Percentiles rank a stretch among this genome's conserved stretches.
Conservation (phyloP, 2,888 invertebrate genomes). For the Craniophora ligustri region DNA sequence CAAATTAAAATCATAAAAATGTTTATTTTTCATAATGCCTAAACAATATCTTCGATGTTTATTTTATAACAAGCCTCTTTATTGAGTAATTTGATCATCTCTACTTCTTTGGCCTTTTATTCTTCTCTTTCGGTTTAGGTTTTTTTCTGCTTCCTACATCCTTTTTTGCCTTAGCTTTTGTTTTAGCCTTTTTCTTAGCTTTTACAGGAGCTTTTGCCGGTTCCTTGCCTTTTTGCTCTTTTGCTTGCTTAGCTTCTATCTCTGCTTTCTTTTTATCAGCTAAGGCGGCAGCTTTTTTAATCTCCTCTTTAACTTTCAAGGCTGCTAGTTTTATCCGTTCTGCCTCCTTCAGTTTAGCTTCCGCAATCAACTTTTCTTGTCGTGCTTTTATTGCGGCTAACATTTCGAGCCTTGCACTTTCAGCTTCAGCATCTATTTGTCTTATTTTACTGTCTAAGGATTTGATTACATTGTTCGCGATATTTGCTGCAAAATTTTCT, state of each 20-base stretch:
- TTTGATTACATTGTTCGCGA: constrained; percentile 59
- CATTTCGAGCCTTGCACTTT: constrained; percentile 55
- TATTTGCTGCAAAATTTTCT: constrained; percentile 59
- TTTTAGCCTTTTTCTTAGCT: neutral
- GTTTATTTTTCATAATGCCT: no score
- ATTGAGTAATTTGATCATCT: neutral
- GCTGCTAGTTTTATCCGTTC: constrained; percentile 52
- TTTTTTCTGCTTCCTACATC: neutral
- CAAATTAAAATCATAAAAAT: no score
- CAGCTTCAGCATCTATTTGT: constrained; percentile 65
- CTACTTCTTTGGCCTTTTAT: neutral
- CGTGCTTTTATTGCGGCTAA: constrained; percentile 65
- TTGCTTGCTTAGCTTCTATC: constrained; percentile 31
- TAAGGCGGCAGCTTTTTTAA: constrained; percentile 41
- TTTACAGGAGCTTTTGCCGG: no score
- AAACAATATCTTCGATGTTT: no score
- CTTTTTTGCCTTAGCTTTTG: neutral
- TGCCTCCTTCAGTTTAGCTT: constrained; percentile 58
- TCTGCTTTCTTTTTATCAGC: constrained; percentile 41
- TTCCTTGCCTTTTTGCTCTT: constrained; percentile 3
- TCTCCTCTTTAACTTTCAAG: constrained; percentile 39
- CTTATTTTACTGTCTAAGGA: constrained; percentile 59
- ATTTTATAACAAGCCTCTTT: neutral
- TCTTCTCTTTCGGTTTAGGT: neutral
- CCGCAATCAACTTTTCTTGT: constrained; percentile 63